A percentile compares a stretch with the other conserved stretches of the same genome.
phyloP scores from a whole-genome alignment of 2,113 vertebrate genomes.

The Azemiops feae region DNA sequence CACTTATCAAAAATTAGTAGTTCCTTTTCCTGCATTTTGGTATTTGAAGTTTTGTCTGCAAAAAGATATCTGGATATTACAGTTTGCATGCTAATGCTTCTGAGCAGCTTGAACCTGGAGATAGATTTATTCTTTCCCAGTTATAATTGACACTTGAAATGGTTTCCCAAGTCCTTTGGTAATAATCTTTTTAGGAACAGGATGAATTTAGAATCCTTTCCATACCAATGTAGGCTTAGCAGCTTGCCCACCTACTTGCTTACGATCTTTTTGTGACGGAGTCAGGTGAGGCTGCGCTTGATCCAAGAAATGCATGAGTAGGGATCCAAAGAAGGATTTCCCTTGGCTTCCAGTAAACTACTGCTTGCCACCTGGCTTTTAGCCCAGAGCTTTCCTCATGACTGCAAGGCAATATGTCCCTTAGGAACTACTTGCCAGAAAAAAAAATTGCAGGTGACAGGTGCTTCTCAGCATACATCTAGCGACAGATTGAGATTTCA shows the following conservation, averaged over 20 bases:
- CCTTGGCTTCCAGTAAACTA: not conserved
- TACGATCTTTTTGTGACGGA: not conserved
- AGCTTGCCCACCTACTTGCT: not conserved
- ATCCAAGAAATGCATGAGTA: not conserved
- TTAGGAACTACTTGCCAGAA: not conserved
- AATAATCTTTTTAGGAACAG: not conserved
- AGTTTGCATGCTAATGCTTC: not conserved
- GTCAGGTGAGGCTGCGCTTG: not conserved
- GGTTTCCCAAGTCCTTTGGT: not conserved
- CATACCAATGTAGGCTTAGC: not conserved
- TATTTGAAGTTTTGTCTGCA: not conserved
- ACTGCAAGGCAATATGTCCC: constrained; percentile 9
- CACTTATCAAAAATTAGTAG: not conserved
- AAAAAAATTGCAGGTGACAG: not conserved
- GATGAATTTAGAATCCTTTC: not conserved
- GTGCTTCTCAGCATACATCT: constrained; percentile 65
- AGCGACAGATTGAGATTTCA: constrained; percentile 6
- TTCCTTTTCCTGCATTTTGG: not conserved
- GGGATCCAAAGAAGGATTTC: constrained; percentile 21
- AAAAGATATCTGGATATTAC: not conserved
- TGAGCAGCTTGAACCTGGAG: not conserved
- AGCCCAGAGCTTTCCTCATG: not conserved
- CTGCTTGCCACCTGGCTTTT: constrained; percentile 14
- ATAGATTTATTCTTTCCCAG: not conserved
- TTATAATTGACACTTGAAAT: not conserved